Base-by-base conservation (phyloP, 2,113 vertebrate genomes). In the Callopanchax toddi region DNA sequence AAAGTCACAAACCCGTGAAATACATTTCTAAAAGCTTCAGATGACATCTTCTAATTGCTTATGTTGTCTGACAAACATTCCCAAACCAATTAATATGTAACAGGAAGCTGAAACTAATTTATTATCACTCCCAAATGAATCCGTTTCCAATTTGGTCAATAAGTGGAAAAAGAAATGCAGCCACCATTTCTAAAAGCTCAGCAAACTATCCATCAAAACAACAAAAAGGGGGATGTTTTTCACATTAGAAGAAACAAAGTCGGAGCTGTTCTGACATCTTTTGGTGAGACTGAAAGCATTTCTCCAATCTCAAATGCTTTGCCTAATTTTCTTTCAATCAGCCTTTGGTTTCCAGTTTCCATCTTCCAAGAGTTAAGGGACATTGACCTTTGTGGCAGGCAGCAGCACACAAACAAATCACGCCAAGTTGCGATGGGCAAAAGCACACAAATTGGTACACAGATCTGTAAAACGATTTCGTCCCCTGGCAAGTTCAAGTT, bases 401-500 rank as follows among this genome's bases (percentile, higher is more conserved):
- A 1, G 18, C 22, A 1, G 18, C 22, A 59, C 32, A 40, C 36
- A 32, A n/a, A 63, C 23, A 59, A 57, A 25, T 25, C 56, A 59
- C n/a, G 18, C 43, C 17, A 44, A 51, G 49, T 25, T 55, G 52
- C 21, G 34, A 45, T 34, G 16, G 43, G 51, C 3, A 21, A 40
- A 29, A 16, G n/a, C 1, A 23, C 42, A 43, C 12, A 67, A 15
- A 66, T 45, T 1, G 70, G 49, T 32, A 15, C 1, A 0, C 57
- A 10, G 10, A 15, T 40, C 15, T 40, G 39, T 52, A n/a, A 53
- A 46, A 53, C 52, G 15, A 53, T 16, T 67, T 48, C 39, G 29
- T 32, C 42, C 61, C 40, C 45, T 46, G 60, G 46, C 57, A 57
- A 64, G 50, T 65, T 73, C 6, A 13, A 52, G 51, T 60, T 40